Evolutionary conservation across 53 echinoderm and acorn worm species (phyloP).

Genomic region (Echinometra lucunter): DNA sequence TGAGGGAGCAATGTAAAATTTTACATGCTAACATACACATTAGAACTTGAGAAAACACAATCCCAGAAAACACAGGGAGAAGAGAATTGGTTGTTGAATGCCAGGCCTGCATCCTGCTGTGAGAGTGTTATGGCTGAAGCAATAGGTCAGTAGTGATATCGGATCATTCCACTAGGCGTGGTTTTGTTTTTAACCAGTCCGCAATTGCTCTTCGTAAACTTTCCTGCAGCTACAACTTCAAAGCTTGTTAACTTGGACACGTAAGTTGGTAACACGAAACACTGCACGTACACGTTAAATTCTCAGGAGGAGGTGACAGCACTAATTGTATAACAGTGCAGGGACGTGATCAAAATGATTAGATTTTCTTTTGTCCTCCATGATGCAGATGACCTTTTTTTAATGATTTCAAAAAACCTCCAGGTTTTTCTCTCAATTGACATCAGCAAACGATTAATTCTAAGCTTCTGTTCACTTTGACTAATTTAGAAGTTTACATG

Average conservation of each 20-base stretch:
- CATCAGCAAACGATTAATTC: too few species aligned
- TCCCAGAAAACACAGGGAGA: background rate
- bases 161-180: conserved; percentile 17
- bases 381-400: background rate
- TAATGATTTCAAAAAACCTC: too few species aligned
- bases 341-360: background rate
- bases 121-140: conserved; percentile 43
- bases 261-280: conserved; percentile 34
- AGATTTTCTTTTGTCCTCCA: background rate
- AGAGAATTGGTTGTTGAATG: conserved; percentile 38
- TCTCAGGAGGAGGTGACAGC: background rate
- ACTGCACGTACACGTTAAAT: background rate
- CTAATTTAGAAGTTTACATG: too few species aligned
- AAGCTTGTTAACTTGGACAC: conserved; percentile 22
- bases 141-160: conserved; percentile 48
- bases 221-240: conserved; percentile 7
- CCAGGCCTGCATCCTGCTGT: background rate
- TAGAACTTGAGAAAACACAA: background rate
- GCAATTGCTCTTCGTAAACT: background rate
- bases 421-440: too few species aligned
- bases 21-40: background rate
- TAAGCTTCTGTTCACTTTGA: too few species aligned
- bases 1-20: background rate
- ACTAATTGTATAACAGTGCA: background rate
- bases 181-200: background rate